Percentiles rank a stretch among this genome's conserved stretches.
Conservation (phyloP, 2,888 invertebrate species). For the Orthosia gothica region DNA sequence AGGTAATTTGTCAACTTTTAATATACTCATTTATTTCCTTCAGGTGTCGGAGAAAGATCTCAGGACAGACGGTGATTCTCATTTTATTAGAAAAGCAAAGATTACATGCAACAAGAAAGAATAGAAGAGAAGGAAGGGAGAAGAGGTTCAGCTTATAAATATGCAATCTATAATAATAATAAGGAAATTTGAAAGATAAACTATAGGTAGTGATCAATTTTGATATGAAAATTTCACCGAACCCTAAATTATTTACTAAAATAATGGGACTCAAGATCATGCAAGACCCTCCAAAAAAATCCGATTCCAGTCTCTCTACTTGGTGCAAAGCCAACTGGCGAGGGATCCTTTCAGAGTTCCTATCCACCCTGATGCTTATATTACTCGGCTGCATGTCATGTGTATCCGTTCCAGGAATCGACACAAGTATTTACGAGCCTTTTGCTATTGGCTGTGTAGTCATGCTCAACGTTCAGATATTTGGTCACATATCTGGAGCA, state of each 20-base stretch:
- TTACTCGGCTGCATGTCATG: conserved; percentile 95
- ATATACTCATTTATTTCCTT: not conserved
- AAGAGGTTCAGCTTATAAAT: not conserved
- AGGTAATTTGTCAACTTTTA: not conserved
- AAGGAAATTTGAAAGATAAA: too few relatives aligned
- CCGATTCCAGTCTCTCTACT: conserved; percentile 39
- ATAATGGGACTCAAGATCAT: conserved; percentile 67
- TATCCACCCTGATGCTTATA: conserved; percentile 93
- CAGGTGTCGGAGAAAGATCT: conserved; percentile 3
- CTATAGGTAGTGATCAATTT: conserved; percentile 2
- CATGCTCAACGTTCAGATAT: conserved; percentile 93
- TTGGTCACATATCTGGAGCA: conserved; percentile 95
- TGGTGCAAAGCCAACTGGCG: conserved; percentile 76
- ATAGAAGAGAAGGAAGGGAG: not conserved
- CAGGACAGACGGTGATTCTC: not conserved
- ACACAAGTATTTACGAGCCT: conserved; percentile 89
- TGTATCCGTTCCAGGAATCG: conserved; percentile 86
- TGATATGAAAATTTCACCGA: conserved; percentile 53
- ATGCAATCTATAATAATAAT: not conserved
- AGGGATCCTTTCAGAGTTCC: conserved; percentile 91
- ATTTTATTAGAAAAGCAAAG: not conserved
- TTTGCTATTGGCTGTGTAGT: conserved; percentile 94
- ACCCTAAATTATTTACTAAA: conserved; percentile 12
- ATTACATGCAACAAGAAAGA: not conserved
- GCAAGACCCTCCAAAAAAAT: conserved; percentile 47